Evolutionary conservation across 2,113 vertebrate genomes (phyloP).

Genomic region (Phocoena sinus): DNA sequence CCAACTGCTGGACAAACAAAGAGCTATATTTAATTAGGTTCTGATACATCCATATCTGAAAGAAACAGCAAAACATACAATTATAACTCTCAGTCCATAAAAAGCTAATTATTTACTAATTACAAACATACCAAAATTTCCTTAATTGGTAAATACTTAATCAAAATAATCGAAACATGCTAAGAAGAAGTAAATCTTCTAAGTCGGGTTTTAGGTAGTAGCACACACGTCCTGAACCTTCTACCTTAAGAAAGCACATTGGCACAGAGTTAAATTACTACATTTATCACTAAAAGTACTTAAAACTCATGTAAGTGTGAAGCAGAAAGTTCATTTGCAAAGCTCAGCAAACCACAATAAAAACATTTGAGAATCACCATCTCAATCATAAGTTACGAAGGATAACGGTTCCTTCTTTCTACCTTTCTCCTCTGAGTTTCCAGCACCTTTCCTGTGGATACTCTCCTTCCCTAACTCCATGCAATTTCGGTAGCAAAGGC

Average conservation of each 20-base stretch:
- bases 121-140: neutral
- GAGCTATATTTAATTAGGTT: slow-evolving; percentile 92
- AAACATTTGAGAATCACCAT: accelerated
- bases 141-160: neutral
- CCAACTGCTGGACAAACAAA: slow-evolving; percentile 91
- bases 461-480: neutral
- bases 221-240: accelerated
- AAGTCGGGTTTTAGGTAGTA: neutral
- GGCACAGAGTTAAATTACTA: neutral
- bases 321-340: neutral
- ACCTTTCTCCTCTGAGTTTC: too few relatives aligned
- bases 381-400: accelerated
- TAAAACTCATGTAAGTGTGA: neutral
- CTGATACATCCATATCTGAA: slow-evolving; percentile 96
- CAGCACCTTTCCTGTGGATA: neutral
- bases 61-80: slow-evolving; percentile 41
- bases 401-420: neutral
- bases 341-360: neutral
- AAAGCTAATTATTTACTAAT: neutral
- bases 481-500: neutral
- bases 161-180: neutral
- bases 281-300: neutral
- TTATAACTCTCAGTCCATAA: neutral
- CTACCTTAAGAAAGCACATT: neutral
- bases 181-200: neutral